Percentiles rank a stretch among this genome's conserved stretches.
These are phyloP conservation scores for Macropis europaea DNA, from an alignment of 2,888 invertebrate species.

Conservation along the genomic window DNA sequence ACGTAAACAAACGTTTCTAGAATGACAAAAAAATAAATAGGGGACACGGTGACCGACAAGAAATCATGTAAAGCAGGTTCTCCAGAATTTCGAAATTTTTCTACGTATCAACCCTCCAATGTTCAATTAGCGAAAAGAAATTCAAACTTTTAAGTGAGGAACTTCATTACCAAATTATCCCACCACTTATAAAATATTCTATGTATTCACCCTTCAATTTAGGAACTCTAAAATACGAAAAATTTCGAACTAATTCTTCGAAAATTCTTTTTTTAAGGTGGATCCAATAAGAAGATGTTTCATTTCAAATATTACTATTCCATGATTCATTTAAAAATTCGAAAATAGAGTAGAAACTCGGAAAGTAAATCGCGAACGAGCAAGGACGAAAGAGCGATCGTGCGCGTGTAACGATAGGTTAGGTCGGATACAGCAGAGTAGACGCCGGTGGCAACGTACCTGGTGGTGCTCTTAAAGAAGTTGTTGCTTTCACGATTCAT, in stretches of 20 bases:
- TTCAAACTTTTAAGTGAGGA: too few species aligned
- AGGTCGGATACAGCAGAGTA: conserved; percentile 15
- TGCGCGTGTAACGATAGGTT: conserved; percentile 37
- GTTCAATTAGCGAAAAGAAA: too few species aligned
- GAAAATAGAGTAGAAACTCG: background rate
- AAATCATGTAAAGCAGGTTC: background rate
- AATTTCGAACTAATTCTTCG: too few species aligned
- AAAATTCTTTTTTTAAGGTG: too few species aligned
- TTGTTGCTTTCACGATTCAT: conserved; percentile 96
- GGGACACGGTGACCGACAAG: background rate
- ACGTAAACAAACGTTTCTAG: conserved; percentile 24
- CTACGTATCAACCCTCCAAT: too few species aligned
- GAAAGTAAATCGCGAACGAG: conserved; percentile 3
- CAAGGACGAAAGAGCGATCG: conserved; percentile 5
- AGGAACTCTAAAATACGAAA: too few species aligned
- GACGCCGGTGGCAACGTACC: conserved; percentile 81
- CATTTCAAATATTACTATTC: too few species aligned
- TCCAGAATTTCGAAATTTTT: background rate
- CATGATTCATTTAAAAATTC: too few species aligned
- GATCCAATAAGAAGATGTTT: too few species aligned
- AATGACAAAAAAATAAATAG: background rate
- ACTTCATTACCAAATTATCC: too few species aligned
- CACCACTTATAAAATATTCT: too few species aligned
- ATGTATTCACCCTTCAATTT: too few species aligned
- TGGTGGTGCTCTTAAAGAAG: conserved; percentile 93